phyloP scores from a whole-genome alignment of 2,113 vertebrate genomes.

The Bufo bufo region DNA sequence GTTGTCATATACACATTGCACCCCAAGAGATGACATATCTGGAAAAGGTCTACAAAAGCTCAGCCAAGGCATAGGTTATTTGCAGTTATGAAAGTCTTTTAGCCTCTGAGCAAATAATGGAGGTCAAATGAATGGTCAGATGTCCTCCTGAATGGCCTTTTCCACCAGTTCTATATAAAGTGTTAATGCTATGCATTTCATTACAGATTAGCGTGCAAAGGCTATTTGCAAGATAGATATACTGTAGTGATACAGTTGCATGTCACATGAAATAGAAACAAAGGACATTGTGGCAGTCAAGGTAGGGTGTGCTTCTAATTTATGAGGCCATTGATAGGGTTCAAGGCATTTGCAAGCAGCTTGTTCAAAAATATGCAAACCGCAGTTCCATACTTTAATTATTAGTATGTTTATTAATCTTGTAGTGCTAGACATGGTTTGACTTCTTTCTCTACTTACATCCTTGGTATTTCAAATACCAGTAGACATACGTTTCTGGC shows the following conservation, averaged over 20 bases:
- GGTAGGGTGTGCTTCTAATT: background rate
- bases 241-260: constrained; percentile 6
- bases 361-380: background rate
- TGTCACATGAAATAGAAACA: constrained; percentile 12
- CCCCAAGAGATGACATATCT: background rate
- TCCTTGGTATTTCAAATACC: background rate
- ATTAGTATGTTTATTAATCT: background rate
- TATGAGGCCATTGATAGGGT: background rate
- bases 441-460: background rate
- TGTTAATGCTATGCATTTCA: constrained; percentile 21
- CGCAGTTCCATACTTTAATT: too few species aligned
- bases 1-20: background rate
- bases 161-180: background rate
- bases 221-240: background rate
- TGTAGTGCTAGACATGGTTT: background rate
- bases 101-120: constrained; percentile 5
- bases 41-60: background rate
- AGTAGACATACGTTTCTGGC: background rate
- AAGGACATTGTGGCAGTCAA: background rate
- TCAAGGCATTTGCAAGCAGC: background rate
- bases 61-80: background rate
- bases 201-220: background rate
- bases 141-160: background rate
- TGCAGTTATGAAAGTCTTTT: background rate
- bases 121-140: background rate